phyloP scores from a whole-genome alignment of 2,797 vertebrate genomes.

The Cuculus canorus region DNA sequence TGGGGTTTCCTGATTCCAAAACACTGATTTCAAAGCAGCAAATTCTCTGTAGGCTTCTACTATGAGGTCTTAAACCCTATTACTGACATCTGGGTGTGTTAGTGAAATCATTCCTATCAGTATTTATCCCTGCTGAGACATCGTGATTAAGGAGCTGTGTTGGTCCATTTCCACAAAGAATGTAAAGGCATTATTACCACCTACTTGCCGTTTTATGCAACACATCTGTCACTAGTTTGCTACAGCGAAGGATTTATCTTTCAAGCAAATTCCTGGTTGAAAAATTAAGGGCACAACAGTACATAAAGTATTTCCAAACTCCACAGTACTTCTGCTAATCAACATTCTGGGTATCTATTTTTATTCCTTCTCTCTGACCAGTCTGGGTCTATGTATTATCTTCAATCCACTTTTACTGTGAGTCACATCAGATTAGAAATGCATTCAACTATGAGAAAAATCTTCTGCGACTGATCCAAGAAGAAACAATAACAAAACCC shows the following conservation, averaged over 20 bases:
- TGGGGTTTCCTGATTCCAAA: neutral
- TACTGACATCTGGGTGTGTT: neutral
- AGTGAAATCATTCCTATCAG: neutral
- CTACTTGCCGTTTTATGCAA: neutral
- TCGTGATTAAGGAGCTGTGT: neutral
- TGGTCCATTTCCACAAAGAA: neutral
- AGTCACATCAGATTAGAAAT: conserved; percentile 43
- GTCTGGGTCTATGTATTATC: neutral
- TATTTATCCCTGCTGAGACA: neutral
- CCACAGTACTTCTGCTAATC: neutral
- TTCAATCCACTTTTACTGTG: neutral
- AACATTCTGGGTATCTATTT: neutral
- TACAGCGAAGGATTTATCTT: neutral
- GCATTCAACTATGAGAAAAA: conserved; percentile 20
- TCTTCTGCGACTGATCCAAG: conserved; percentile 38
- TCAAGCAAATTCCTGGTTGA: neutral
- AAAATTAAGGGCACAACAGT: neutral
- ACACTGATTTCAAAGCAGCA: neutral
- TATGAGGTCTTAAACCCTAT: neutral
- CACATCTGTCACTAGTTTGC: neutral
- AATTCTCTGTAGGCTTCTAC: neutral
- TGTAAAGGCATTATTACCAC: neutral
- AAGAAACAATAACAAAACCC: conserved; percentile 32
- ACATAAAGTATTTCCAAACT: neutral
- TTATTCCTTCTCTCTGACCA: neutral